phyloP scores from a whole-genome alignment of 2,113 vertebrate species.

The Phycodurus eques region DNA sequence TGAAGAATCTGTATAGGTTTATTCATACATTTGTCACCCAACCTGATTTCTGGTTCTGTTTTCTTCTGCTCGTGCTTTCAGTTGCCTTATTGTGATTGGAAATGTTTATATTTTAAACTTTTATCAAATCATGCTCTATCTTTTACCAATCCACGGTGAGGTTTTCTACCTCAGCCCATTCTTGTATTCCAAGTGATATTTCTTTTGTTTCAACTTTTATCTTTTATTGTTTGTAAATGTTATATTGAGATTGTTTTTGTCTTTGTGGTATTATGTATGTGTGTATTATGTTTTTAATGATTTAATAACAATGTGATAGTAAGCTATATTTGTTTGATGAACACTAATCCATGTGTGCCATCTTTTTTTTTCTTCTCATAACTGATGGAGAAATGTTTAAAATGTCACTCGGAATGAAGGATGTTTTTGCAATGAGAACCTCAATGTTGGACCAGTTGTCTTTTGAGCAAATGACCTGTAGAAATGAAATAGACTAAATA shows the following conservation, averaged over 20 bases:
- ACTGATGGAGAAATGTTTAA: constrained; percentile 18
- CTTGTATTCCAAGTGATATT: constrained; percentile 30
- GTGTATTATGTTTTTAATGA: constrained; percentile 3
- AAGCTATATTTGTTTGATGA: constrained; percentile 8
- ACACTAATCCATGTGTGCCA: constrained; percentile 13
- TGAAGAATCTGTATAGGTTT: neutral
- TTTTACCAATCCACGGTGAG: constrained; percentile 18
- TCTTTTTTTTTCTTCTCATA: constrained; percentile 1
- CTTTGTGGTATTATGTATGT: constrained; percentile 9
- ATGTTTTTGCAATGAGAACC: constrained; percentile 8
- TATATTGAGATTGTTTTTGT: constrained; percentile 19
- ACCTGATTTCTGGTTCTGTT: constrained; percentile 6
- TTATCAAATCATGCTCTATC: constrained; percentile 1
- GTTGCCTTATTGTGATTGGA: constrained; percentile 64
- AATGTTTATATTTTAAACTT: constrained; percentile 6
- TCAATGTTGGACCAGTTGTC: constrained; percentile 1
- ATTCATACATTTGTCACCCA: neutral
- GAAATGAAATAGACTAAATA: constrained; percentile 9
- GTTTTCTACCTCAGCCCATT: constrained; percentile 12
- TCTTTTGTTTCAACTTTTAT: constrained; percentile 26
- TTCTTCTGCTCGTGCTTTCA: constrained; percentile 29
- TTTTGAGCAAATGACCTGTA: constrained; percentile 23
- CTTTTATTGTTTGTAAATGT: constrained; percentile 12
- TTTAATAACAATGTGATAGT: constrained; percentile 6
- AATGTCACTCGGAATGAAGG: constrained; percentile 16